These are phyloP conservation scores for Solenopsis fugax DNA, from an alignment of 1,140 invertebrate genomes.

Conservation along the genomic window DNA sequence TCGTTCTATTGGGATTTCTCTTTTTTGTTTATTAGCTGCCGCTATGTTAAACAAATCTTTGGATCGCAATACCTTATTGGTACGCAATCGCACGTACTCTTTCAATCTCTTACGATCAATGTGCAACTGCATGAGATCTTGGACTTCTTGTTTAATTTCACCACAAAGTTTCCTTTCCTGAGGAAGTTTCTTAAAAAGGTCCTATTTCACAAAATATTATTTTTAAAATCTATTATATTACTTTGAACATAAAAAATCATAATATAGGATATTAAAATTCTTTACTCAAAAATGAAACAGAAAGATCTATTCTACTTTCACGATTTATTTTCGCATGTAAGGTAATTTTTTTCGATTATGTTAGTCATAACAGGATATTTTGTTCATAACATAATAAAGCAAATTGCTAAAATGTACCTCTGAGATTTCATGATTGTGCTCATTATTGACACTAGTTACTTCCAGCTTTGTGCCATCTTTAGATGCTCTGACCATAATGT, in stretches of 20 bases:
- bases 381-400: neutral
- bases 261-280: neutral
- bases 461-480: constrained; percentile 85
- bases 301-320: neutral
- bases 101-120: constrained; percentile 84
- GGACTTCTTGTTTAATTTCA: constrained; percentile 84
- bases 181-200: constrained; percentile 84
- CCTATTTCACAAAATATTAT: constrained; percentile 66
- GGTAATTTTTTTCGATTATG: neutral
- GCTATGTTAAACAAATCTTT: constrained; percentile 86
- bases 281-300: constrained; percentile 5
- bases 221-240: constrained; percentile 2
- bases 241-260: neutral
- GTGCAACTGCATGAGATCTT: constrained; percentile 84
- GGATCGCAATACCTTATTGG: constrained; percentile 84
- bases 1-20: constrained; percentile 86
- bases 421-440: constrained; percentile 86
- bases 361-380: neutral
- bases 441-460: constrained; percentile 86
- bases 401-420: constrained; percentile 72
- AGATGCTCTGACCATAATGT: constrained; percentile 85
- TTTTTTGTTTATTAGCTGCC: constrained; percentile 84
- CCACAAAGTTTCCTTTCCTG: constrained; percentile 85
- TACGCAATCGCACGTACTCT: constrained; percentile 83
- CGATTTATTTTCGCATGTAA: neutral